Conservation (phyloP, 2,888 invertebrate species). For the Lochmaea crataegi region DNA sequence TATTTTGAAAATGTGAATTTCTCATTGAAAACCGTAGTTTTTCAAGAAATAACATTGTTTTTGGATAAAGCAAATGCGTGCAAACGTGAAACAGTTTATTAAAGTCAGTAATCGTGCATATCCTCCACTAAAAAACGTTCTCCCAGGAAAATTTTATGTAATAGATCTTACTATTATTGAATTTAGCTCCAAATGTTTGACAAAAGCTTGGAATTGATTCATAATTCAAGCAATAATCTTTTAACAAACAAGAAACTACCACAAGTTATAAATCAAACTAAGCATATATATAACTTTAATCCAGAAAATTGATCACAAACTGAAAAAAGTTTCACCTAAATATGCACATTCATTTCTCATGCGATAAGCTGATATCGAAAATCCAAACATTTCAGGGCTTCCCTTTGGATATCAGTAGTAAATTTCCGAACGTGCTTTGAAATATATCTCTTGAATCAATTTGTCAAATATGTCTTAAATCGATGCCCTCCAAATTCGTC, state of each 20-base stretch:
- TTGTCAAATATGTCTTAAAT: conserved; percentile 33
- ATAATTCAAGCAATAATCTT: background rate
- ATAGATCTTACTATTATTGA: too few relatives aligned
- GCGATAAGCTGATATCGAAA: conserved; percentile 30
- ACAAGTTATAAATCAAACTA: background rate
- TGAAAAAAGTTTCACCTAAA: conserved; percentile 27
- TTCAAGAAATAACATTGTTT: too few relatives aligned
- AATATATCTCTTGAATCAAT: conserved; percentile 35
- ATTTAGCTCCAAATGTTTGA: too few relatives aligned
- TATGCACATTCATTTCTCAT: conserved; percentile 33
- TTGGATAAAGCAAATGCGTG: too few relatives aligned
- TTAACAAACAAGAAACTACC: background rate
- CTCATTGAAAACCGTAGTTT: too few relatives aligned
- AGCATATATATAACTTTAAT: conserved; percentile 9
- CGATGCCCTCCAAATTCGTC: conserved; percentile 23
- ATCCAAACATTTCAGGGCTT: conserved; percentile 21
- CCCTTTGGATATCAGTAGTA: conserved; percentile 20
- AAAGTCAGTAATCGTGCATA: too few relatives aligned
- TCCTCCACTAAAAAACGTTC: too few relatives aligned
- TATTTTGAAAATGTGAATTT: too few relatives aligned
- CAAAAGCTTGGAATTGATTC: too few relatives aligned
- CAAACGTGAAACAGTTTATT: too few relatives aligned
- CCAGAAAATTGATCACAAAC: conserved; percentile 10
- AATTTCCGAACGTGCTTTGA: conserved; percentile 36
- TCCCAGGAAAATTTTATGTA: too few relatives aligned